phyloP scores from a whole-genome alignment of 2,113 vertebrate genomes.

The human (Homo sapiens) region GRCh38 chr4:135938501-135939000 shows the following conservation, averaged over 20 bases:
- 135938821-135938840: neutral
- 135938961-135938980: neutral
- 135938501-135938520: conserved; percentile 76
- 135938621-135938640: conserved; percentile 35
- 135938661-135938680: neutral
- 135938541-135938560: conserved; percentile 60
- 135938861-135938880: neutral
- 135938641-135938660: neutral
- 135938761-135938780: neutral
- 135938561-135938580: conserved; percentile 45
- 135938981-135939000: neutral
- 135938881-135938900: neutral
- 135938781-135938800: neutral
- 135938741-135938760: neutral
- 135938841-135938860: neutral
- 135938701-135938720: neutral
- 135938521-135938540: conserved; percentile 53
- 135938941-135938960: neutral
- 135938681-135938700: neutral
- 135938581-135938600: conserved; percentile 47
- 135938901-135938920: conserved; percentile 3
- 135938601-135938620: conserved; percentile 49
- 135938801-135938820: neutral
- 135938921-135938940: neutral
- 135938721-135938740: neutral